Percentiles rank a stretch among this genome's conserved stretches.
Evolutionary conservation across 1,140 invertebrate genomes (phyloP).

Genomic region (Tetramorium simillimum): DNA sequence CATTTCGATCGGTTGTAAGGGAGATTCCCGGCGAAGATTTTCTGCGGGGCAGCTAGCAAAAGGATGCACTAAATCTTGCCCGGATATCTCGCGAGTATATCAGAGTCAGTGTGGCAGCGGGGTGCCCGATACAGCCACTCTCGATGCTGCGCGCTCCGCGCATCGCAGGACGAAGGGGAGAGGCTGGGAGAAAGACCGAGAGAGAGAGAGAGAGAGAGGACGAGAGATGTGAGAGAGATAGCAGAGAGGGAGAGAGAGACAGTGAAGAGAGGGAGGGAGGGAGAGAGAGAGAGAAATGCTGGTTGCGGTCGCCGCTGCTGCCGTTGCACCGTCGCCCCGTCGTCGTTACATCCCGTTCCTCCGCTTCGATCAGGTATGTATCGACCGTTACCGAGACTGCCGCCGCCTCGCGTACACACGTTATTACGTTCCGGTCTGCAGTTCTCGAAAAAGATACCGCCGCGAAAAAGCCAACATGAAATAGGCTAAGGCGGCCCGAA

Average conservation of each 20-base stretch:
- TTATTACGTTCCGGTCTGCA: conserved; percentile 43
- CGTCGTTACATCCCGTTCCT: conserved; percentile 46
- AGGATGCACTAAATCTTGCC: conserved; percentile 80
- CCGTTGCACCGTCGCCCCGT: conserved; percentile 32
- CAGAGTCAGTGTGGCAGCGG: conserved; percentile 80
- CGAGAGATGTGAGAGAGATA: conserved; percentile 32
- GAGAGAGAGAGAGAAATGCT: conserved; percentile 33
- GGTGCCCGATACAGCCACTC: conserved; percentile 73
- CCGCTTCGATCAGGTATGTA: conserved; percentile 61
- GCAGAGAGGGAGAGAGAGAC: background rate
- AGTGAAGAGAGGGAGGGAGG: background rate
- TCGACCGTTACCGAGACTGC: conserved; percentile 61
- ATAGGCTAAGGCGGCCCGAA: conserved; percentile 26
- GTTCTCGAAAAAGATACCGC: conserved; percentile 31
- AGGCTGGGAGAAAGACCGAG: conserved; percentile 35
- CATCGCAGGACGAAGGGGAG: conserved; percentile 31
- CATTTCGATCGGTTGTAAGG: conserved; percentile 81
- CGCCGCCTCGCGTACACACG: conserved; percentile 29
- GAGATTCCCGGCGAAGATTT: conserved; percentile 79
- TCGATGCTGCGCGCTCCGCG: conserved; percentile 28
- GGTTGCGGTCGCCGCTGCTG: conserved; percentile 56
- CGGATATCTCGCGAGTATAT: conserved; percentile 80
- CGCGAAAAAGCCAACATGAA: conserved; percentile 28
- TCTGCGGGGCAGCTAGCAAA: conserved; percentile 75
- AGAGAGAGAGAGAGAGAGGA: background rate